These are phyloP conservation scores for Ciconia boyciana DNA, from an alignment of 2,113 vertebrate species.

Conservation along the genomic window DNA sequence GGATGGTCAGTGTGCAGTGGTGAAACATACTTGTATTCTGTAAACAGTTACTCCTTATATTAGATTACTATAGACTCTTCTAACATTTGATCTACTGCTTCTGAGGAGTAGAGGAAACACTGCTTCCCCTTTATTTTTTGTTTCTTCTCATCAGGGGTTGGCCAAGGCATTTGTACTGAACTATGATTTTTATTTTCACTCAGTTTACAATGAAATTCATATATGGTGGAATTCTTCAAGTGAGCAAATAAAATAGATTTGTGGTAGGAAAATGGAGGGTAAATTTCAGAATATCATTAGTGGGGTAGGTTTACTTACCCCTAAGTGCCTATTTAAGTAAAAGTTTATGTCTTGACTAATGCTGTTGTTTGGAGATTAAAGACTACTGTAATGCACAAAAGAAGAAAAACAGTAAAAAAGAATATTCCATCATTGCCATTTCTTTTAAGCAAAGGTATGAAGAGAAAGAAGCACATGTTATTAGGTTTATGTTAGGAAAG, in stretches of 20 bases:
- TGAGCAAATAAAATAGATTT: background rate
- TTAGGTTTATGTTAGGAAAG: background rate
- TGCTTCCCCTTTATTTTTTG: background rate
- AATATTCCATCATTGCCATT: background rate
- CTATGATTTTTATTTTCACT: background rate
- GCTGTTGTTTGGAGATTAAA: background rate
- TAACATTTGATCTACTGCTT: background rate
- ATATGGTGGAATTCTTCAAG: background rate
- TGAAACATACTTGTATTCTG: background rate
- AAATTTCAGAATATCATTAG: background rate
- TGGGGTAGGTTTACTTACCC: background rate
- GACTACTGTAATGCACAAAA: background rate
- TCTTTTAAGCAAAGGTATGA: background rate
- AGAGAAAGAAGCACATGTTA: background rate
- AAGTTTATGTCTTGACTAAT: background rate
- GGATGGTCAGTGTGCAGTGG: background rate
- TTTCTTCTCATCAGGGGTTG: background rate
- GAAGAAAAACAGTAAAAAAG: background rate
- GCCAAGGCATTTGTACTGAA: background rate
- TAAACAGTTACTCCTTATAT: background rate
- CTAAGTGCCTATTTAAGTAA: background rate
- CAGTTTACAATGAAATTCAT: background rate
- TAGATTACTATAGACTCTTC: background rate
- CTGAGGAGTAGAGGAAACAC: background rate
- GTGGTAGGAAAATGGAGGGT: background rate